A percentile compares a stretch with the other conserved stretches of the same genome.
These are phyloP conservation scores for Callipepla californica DNA, from an alignment of 2,113 vertebrate species.

Conservation along the genomic window DNA sequence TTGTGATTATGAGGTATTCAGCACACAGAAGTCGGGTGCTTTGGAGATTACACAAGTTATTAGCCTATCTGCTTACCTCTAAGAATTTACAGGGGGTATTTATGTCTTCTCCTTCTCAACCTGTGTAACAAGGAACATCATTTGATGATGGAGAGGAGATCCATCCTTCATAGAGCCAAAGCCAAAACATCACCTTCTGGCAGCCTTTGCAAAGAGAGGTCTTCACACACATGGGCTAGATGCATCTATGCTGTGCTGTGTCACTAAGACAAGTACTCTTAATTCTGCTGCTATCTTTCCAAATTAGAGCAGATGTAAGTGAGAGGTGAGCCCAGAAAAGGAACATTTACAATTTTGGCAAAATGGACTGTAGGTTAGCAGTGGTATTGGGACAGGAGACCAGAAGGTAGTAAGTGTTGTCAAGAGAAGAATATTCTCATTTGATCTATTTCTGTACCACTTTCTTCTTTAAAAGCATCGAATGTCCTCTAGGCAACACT, in stretches of 20 bases:
- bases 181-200: not conserved
- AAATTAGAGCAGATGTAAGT: not conserved
- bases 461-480: slow-evolving; percentile 5
- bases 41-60: slow-evolving; percentile 49
- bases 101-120: slow-evolving; percentile 21
- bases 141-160: slow-evolving; percentile 5
- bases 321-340: not conserved
- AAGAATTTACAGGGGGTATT: not conserved
- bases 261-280: not conserved
- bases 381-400: not conserved
- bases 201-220: not conserved
- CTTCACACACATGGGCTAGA: not conserved
- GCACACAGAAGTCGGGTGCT: slow-evolving; percentile 24
- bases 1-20: slow-evolving; percentile 67
- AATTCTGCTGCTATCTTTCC: not conserved
- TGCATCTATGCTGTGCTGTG: not conserved
- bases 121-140: not conserved
- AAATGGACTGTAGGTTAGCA: not conserved
- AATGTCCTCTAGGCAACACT: slow-evolving; percentile 10
- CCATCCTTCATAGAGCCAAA: not conserved
- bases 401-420: not conserved
- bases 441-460: not conserved
- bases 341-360: fast-evolving
- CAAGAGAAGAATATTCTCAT: slow-evolving; percentile 5
- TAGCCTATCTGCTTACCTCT: not conserved